Conservation (phyloP, 37 sponge, comb jelly and placozoan species). For the Chondrosia reniformis region DNA sequence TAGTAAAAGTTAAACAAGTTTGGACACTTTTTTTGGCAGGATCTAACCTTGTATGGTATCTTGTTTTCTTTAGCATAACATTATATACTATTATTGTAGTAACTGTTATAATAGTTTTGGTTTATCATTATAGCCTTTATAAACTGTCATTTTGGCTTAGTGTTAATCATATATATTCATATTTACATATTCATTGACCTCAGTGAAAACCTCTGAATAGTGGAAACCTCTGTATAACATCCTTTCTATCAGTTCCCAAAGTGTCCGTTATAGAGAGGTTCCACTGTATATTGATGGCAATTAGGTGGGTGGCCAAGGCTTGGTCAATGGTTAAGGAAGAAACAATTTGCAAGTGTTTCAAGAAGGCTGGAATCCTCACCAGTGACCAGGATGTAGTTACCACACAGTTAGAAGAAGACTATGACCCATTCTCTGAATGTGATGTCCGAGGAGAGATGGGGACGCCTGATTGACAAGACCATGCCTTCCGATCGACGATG, state of each 20-base stretch:
- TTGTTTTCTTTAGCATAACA: not conserved
- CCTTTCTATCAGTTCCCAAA: slow-evolving; percentile 4
- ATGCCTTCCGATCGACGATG: slow-evolving; percentile 14
- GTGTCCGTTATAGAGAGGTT: slow-evolving; percentile 17
- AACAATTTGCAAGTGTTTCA: slow-evolving; percentile 57
- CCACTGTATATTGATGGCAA: slow-evolving; percentile 35
- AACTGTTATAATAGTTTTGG: not conserved
- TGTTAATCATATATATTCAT: not conserved
- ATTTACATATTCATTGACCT: not conserved
- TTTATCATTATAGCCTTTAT: not conserved
- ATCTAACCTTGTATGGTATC: not conserved
- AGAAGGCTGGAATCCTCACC: slow-evolving; percentile 50
- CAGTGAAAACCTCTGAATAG: slow-evolving; percentile 10
- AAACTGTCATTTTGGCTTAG: not conserved
- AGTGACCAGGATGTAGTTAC: no score
- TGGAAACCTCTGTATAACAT: slow-evolving; percentile 14
- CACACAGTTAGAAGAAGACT: no score
- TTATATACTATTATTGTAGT: slow-evolving; percentile 1
- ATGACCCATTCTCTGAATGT: slow-evolving; percentile 17
- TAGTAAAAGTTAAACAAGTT: not conserved
- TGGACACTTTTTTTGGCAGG: not conserved
- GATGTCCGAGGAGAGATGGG: no score
- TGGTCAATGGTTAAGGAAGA: slow-evolving; percentile 25
- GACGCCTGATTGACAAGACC: not conserved
- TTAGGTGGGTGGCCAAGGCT: slow-evolving; percentile 45